Evolutionary conservation across 2,797 vertebrate genomes (phyloP).

Genomic region (Malacoctenus gilli): DNA sequence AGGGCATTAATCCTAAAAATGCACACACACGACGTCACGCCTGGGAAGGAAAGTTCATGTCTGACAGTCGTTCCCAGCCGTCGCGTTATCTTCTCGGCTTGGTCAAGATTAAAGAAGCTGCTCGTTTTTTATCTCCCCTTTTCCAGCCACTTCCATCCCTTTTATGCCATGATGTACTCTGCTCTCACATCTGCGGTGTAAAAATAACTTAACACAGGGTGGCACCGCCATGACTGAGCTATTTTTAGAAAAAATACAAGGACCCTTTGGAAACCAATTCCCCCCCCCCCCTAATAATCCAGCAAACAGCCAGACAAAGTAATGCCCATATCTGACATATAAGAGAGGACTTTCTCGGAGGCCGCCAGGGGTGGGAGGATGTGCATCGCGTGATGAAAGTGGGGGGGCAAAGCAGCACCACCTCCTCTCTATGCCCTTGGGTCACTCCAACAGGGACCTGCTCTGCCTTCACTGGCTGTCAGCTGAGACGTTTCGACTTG

Average conservation of each 20-base stretch:
- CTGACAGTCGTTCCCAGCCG: conserved; percentile 13
- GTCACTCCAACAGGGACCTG: conserved; percentile 47
- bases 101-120: conserved; percentile 49
- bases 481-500: conserved; percentile 20
- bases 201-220: conserved; percentile 56
- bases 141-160: conserved; percentile 43
- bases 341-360: conserved; percentile 32
- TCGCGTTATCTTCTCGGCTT: conserved; percentile 13
- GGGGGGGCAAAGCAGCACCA: conserved; percentile 22
- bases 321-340: conserved; percentile 57
- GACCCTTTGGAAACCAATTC: conserved; percentile 63
- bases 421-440: conserved; percentile 35
- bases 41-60: conserved; percentile 35
- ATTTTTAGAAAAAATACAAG: conserved; percentile 53
- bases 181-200: conserved; percentile 51
- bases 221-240: conserved; percentile 46
- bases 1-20: conserved; percentile 53
- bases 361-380: conserved; percentile 47
- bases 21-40: conserved; percentile 27
- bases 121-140: conserved; percentile 17
- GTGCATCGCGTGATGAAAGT: conserved; percentile 47
- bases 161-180: conserved; percentile 32
- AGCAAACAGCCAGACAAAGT: conserved; percentile 58
- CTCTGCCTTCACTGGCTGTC: conserved; percentile 45
- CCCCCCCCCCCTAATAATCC: conserved; percentile 47